These are phyloP conservation scores for Saguinus midas DNA, from an alignment of 2,113 vertebrate species.

Conservation along the genomic window DNA sequence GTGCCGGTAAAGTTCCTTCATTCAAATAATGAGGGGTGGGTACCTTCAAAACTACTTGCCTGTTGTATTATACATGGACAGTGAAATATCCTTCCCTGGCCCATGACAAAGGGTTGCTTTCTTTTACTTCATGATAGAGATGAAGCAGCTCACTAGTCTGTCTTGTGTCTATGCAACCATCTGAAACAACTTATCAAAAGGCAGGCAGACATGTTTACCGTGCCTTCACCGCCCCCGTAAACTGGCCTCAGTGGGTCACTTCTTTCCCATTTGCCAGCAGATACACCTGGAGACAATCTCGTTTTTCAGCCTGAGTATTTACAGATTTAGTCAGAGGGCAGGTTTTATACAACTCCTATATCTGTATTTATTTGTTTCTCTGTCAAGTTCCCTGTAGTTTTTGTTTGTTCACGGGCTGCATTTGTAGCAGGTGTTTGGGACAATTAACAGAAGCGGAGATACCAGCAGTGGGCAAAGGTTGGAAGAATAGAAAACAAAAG, in stretches of 20 bases:
- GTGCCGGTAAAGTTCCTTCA: conserved; percentile 12
- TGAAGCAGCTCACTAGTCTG: not conserved
- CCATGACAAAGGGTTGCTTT: not conserved
- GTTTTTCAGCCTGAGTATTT: conserved; percentile 56
- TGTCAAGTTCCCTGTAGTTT: conserved; percentile 64
- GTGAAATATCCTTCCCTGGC: not conserved
- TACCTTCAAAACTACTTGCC: conserved; percentile 21
- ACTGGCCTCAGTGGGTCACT: not conserved
- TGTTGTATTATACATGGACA: not conserved
- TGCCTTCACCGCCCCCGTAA: not conserved
- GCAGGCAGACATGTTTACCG: not conserved
- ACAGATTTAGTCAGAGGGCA: conserved; percentile 36
- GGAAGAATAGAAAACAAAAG: conserved; percentile 34
- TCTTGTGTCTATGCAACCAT: not conserved
- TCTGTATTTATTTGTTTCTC: conserved; percentile 68
- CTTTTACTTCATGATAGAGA: conserved; percentile 13
- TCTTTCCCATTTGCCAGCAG: conserved; percentile 27
- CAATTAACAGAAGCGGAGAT: conserved; percentile 62
- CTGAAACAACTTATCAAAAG: not conserved
- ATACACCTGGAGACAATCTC: conserved; percentile 49
- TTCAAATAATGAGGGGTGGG: conserved; percentile 40
- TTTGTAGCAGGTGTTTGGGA: conserved; percentile 66
- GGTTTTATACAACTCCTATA: conserved; percentile 43
- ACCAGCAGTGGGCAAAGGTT: not conserved
- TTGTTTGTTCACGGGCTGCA: conserved; percentile 50